Evolutionary conservation across 2,797 vertebrate genomes (phyloP), one percentile per base, ranked within the genome.

Genomic region (Chelidonichthys spinosus): DNA sequence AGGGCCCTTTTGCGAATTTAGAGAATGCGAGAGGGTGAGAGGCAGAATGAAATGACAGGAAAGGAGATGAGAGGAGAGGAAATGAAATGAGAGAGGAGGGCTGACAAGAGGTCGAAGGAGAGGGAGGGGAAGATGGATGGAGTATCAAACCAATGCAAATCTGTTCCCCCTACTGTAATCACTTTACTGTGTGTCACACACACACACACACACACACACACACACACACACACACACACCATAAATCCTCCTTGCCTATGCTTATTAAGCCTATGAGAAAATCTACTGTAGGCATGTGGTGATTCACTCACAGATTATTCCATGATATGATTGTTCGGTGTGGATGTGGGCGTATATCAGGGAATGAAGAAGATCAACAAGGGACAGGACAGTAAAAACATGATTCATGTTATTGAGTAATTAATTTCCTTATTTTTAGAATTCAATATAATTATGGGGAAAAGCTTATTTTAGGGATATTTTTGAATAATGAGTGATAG

Each of bases 61-160:
- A 63, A 74, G 44, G 43, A 82, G 44, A 79, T 44, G 71, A 82
- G 61, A 25, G 17, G 37, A 52, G 73, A 72, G 70, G 78, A 86
- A 79, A 86, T 76, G 33, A 79, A 81, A 82, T 78, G 54, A 81
- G 74, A 83, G 62, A 63, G 18, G 54, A 39, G 54, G 63, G 32
- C 66, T 75, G 82, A 66, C 60, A 79, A 60, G 63, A 79, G 74
- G 64, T 63, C 60, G 63, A 81, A 69, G 56, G 42, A 69, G 63
- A 79, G 63, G 63, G 32, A 72, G 54, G 49, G 44, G 64, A 62
- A 78, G 75, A 90, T 81, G 46, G 71, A 84, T 84, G 69, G 60
- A 82, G 74, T 82, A 77, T 84, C 81, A 89, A 91, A 87, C 83
- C 82, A 76, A 78, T 90, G 83, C 84, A 89, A 88, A 90, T 90